Conservation (phyloP, 2,888 invertebrate species). For the Pardosa pseudoannulata region DNA sequence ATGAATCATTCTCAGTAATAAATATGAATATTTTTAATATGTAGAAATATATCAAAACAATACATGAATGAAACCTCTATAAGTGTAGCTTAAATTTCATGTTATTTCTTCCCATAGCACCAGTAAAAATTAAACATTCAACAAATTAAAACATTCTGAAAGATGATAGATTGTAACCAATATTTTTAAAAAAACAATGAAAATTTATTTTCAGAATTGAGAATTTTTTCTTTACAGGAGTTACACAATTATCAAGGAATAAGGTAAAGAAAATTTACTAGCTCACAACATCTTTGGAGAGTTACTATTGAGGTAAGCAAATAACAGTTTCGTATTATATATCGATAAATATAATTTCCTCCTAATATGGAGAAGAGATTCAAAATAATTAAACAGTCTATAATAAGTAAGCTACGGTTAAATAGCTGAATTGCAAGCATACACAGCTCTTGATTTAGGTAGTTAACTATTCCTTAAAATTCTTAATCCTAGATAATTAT, state of each 20-base stretch:
- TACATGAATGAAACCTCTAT: not conserved
- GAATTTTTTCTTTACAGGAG: slow-evolving; percentile 43
- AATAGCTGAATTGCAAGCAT: slow-evolving; percentile 41
- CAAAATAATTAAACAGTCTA: slow-evolving; percentile 52
- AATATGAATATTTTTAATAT: not conserved
- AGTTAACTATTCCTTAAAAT: too few relatives aligned
- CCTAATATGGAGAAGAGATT: slow-evolving; percentile 43
- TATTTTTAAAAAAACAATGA: slow-evolving; percentile 55
- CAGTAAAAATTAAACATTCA: not conserved
- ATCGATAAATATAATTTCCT: slow-evolving; percentile 41
- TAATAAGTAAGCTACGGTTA: slow-evolving; percentile 56
- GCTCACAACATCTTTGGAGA: slow-evolving; percentile 36
- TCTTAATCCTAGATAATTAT: too few relatives aligned
- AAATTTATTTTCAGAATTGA: slow-evolving; percentile 57
- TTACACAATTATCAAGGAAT: slow-evolving; percentile 41
- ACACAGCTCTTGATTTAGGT: slow-evolving; percentile 1
- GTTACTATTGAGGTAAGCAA: slow-evolving; percentile 38
- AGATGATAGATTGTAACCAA: not conserved
- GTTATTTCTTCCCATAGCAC: not conserved
- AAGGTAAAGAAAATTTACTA: slow-evolving; percentile 39
- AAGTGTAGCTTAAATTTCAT: not conserved
- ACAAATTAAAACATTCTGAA: slow-evolving; percentile 5
- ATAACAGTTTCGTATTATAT: slow-evolving; percentile 25
- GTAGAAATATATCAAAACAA: slow-evolving; percentile 13
- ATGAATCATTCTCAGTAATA: not conserved